Base-by-base conservation (phyloP, 2,797 vertebrate genomes). In the Calcarius lapponicus region DNA sequence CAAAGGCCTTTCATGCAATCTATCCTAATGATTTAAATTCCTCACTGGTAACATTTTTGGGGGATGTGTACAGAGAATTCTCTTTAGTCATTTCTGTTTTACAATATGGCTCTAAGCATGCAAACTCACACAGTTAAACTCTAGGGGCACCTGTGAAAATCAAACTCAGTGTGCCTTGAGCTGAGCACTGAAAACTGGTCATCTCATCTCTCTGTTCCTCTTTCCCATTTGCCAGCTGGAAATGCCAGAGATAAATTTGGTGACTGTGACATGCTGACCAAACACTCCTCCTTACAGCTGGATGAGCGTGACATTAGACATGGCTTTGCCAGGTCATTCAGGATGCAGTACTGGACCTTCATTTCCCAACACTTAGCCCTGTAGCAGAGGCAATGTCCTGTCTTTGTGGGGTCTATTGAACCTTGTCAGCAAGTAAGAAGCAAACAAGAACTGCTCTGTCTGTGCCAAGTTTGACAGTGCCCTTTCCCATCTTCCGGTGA, bases 361-460 rank as follows among this genome's bases (percentile, higher is more conserved):
- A 38, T 86, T 90, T 94, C 91, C 48, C 22, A 60, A 13, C 25
- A 28, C 38, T 72, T 65, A 43, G 25, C 40, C 34, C n/a, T 57
- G n/a, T 74, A 70, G 43, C 3, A 11, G 36, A 54, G 43, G 65
- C 85, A 80, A 10, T 3, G 17, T 73, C 81, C 61, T 72, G 72
- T 86, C 80, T 78, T 75, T 86, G 67, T 57, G 76, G 79, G 22
- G 70, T 92, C 64, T 69, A 12, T 80, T 65, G 73, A 91, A 96
- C 86, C 64, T 82, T 94, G 45, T 92, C 50, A 84, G 62, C 69
- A 88, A 88, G n/a, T n/a, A 66, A 73, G 74, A 87, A 61, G 58
- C 88, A 80, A 87, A 96, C 87, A 97, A 93, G 90, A 85, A 61
- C 50, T 7, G 3, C 53, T 84, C 78, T 93, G 89, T 96, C 47